Evolutionary conservation across 2,888 invertebrate species (phyloP), one percentile per base, ranked within the genome.

Genomic region (Thymelicus lineola): DNA sequence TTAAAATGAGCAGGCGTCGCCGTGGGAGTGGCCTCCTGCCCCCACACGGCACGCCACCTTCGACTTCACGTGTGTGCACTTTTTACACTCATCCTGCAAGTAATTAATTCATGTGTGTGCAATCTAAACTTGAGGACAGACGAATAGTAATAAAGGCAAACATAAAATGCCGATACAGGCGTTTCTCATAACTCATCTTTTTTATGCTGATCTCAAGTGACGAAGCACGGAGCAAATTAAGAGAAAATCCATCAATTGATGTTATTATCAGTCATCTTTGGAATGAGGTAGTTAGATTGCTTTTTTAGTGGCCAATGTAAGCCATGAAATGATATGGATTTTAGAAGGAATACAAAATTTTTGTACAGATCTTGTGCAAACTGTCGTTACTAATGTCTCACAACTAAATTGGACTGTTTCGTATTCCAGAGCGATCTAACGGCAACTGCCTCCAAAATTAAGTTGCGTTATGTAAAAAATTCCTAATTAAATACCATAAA

Each of bases 1-100:
- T 93, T 93, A 91, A 93, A 93, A 93, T 93, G 92, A 93, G 92
- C 93, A 89, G 93, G 93, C 92, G 92, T 86, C 87, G 86, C 82
- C 85, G 90, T 78, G 90, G 92, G 93, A 83, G 92, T 86, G 91
- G 92, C 91, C 86, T 86, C 80, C 77, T 83, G 83, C 86, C 87
- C 87, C 87, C 86, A 80, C 83, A 81, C 85, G 80, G 78, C 84
- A 80, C 82, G 82, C 87, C 87, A 87, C 87, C 87, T 87, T 76
- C 80, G 79, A 71, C 79, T 84, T 78, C 87, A 83, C 84, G 82
- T 89, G 88, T 87, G 87, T 90, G 89, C 87, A 89, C 83, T 90
- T 89, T 87, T 90, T 90, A 83, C 82, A 80, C 78, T 79, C 82
- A 80, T 82, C 80, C 80, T 83, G 85, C 84, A 87, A 82, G 85